Percentiles rank a stretch among this genome's conserved stretches.
These are phyloP conservation scores for Gisinianus flammeolus DNA, from an alignment of 2,888 invertebrate genomes.

Conservation along the genomic window DNA sequence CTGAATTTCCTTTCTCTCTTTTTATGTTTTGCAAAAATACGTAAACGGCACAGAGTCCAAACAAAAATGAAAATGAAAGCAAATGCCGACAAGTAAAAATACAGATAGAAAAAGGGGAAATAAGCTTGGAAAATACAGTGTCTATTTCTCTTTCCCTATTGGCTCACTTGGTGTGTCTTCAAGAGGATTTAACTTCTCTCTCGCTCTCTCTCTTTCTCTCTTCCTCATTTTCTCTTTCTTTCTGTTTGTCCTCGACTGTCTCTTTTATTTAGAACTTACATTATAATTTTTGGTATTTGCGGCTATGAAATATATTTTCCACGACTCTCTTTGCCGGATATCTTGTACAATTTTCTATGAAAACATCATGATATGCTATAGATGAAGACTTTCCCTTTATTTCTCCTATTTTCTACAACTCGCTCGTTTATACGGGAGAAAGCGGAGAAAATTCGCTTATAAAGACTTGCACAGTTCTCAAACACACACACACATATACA, in stretches of 20 bases:
- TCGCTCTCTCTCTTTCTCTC: conserved; percentile 1
- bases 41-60: too few species aligned
- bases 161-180: background rate
- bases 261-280: background rate
- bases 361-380: background rate
- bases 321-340: background rate
- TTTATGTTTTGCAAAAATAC: too few species aligned
- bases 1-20: too few species aligned
- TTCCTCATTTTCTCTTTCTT: background rate
- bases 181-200: background rate
- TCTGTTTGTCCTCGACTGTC: background rate
- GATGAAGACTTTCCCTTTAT: background rate
- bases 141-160: background rate
- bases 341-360: background rate
- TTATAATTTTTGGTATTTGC: background rate
- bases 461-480: too few species aligned
- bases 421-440: too few species aligned
- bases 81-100: too few species aligned
- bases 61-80: too few species aligned
- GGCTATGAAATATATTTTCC: background rate
- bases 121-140: background rate
- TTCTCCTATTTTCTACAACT: background rate
- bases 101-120: too few species aligned
- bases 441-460: too few species aligned
- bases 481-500: too few species aligned